Conservation (phyloP, 2,113 vertebrate species). For the Eudyptes chrysolophus region DNA sequence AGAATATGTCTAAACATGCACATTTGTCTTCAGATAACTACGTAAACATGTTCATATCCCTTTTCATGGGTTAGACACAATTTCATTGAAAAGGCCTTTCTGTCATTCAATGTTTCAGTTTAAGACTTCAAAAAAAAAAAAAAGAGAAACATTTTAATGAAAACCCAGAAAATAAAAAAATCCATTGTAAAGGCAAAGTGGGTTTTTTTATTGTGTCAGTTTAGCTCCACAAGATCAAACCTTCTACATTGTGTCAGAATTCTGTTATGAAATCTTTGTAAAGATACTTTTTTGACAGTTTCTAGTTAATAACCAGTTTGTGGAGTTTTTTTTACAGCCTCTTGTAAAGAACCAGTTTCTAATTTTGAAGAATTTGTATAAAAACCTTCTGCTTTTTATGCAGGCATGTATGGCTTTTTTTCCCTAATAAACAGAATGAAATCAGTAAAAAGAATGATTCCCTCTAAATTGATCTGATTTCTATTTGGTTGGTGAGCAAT, state of each 20-base stretch:
- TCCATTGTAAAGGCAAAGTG: neutral
- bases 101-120: neutral
- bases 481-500: neutral
- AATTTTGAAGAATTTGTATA: neutral
- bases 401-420: neutral
- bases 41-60: neutral
- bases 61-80: neutral
- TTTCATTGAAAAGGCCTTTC: neutral
- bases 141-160: neutral
- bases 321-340: neutral
- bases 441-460: neutral
- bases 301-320: neutral
- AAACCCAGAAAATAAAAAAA: neutral
- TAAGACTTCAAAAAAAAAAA: neutral
- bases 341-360: neutral
- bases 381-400: neutral
- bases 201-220: neutral
- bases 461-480: neutral
- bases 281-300: neutral
- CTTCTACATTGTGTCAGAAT: neutral
- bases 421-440: neutral
- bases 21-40: neutral
- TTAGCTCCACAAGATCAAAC: neutral
- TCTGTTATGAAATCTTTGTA: neutral
- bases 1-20: neutral